Base-by-base conservation (phyloP, 2,888 invertebrate genomes). In the Cantharis flavilabris region DNA sequence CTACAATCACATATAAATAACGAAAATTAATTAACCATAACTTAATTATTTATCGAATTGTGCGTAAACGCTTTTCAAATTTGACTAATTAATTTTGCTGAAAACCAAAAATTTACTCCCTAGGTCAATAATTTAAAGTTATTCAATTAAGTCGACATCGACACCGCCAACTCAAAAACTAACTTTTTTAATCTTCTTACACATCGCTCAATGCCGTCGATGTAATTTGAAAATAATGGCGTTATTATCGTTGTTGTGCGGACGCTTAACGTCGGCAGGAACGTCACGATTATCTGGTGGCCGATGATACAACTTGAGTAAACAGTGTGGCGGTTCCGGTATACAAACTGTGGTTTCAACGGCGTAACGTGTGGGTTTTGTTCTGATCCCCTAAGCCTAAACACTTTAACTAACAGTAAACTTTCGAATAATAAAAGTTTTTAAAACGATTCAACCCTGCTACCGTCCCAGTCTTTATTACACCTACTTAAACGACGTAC, bases 151-250 rank as follows among this genome's bases (percentile, higher is more conserved):
- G 18, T 3, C 18, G 18, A 1, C 20, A 20, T 20, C 20, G 20
- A 20, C 20, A 20, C 20, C 23, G 23, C 23, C 20, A 20, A 23
- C 5, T 23, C 23, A 5, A 5, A 23, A 5, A 23, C 13, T 33
- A 33, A 13, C 13, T 11, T 33, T 33, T 33, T 13, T 33, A 33
- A 33, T 33, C 33, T 33, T 13, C 33, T 13, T 33, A 33, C 33
- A 33, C 33, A 69, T 49, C 33, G n/a, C n/a, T 69, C 69, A n/a
- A 73, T 78, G 77, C 79, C 73, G 78, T 76, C 77, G 62, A 77
- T 80, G 78, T 84, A 83, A 84, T 84, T 82, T 81, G 82, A 83
- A 84, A 83, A 83, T 83, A 84, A 83, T 84, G 82, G 80, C 80
- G 82, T 83, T 83, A 82, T 83, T 83, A 83, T 83, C 81, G 80